A percentile compares a stretch with the other conserved stretches of the same genome.
phyloP scores from a whole-genome alignment of 2,888 invertebrate species.

The Cephus pygmeus region DNA sequence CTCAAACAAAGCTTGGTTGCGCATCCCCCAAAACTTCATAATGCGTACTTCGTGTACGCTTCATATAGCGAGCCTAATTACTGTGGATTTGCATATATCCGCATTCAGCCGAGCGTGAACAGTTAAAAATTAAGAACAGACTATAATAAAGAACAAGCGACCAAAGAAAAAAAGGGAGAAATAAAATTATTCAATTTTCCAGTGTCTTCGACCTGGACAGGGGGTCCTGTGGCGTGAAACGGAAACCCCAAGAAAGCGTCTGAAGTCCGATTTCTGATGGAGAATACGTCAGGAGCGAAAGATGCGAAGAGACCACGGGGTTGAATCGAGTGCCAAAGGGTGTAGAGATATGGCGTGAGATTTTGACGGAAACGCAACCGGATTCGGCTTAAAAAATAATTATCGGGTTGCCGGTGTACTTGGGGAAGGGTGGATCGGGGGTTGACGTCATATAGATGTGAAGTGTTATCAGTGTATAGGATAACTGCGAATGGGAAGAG shows the following conservation, averaged over 20 bases:
- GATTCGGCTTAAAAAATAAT: slow-evolving; percentile 50
- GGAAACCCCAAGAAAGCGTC: neutral
- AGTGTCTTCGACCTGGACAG: neutral
- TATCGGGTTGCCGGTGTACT: slow-evolving; percentile 33
- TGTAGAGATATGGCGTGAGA: slow-evolving; percentile 20
- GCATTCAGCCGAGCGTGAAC: neutral
- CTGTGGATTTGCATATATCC: slow-evolving; percentile 56
- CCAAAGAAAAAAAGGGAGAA: neutral
- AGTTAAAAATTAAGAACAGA: neutral
- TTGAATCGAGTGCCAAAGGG: neutral
- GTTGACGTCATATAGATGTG: slow-evolving; percentile 24
- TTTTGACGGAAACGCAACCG: slow-evolving; percentile 35
- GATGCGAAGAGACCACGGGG: neutral
- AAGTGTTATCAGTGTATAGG: slow-evolving; percentile 22
- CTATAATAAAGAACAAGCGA: neutral
- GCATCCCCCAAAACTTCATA: slow-evolving; percentile 37
- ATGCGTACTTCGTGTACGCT: slow-evolving; percentile 47
- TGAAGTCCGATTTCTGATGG: neutral
- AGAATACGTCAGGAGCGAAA: neutral
- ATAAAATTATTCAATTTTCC: neutral
- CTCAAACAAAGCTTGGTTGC: slow-evolving; percentile 56
- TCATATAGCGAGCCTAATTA: slow-evolving; percentile 63
- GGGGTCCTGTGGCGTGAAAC: neutral
- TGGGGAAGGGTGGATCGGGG: slow-evolving; percentile 26
- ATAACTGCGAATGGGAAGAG: slow-evolving; percentile 21